phyloP scores from a whole-genome alignment of 2,888 invertebrate species.

The Athalia rosae region DNA sequence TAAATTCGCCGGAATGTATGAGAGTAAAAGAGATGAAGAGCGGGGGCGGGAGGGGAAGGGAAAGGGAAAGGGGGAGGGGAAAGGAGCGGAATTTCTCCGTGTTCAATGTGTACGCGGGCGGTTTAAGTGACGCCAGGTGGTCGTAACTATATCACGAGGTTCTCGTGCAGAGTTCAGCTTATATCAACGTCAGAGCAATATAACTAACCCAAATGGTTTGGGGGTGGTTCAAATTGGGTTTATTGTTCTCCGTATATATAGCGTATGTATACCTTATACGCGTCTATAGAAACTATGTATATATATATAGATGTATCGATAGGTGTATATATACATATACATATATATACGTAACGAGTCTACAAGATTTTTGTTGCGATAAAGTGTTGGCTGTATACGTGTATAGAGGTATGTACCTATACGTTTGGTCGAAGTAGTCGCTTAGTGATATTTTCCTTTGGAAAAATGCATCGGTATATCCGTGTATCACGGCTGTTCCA shows the following conservation, averaged over 20 bases:
- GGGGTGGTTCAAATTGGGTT: constrained; percentile 12
- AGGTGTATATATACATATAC: too few species aligned
- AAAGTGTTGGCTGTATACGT: too few species aligned
- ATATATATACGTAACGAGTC: too few species aligned
- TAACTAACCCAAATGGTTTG: not conserved
- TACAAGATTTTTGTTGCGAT: too few species aligned
- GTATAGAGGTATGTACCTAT: too few species aligned
- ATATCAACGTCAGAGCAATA: not conserved
- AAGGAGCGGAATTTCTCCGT: not conserved
- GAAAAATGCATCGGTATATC: constrained; percentile 39
- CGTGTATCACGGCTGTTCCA: constrained; percentile 38
- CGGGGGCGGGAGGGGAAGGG: not conserved
- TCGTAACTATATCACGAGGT: not conserved
- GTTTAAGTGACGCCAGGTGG: not conserved
- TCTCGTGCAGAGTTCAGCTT: not conserved
- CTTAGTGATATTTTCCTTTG: not conserved
- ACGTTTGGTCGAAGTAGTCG: too few species aligned
- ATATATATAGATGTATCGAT: too few species aligned
- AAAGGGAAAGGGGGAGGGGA: not conserved
- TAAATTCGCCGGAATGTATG: not conserved
- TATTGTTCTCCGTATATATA: not conserved
- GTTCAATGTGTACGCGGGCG: not conserved
- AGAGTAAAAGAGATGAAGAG: not conserved
- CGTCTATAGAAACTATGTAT: not conserved
- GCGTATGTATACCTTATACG: too few species aligned